These are phyloP conservation scores for Cephus rjabovi DNA, from an alignment of 2,888 invertebrate genomes.

Conservation along the genomic window DNA sequence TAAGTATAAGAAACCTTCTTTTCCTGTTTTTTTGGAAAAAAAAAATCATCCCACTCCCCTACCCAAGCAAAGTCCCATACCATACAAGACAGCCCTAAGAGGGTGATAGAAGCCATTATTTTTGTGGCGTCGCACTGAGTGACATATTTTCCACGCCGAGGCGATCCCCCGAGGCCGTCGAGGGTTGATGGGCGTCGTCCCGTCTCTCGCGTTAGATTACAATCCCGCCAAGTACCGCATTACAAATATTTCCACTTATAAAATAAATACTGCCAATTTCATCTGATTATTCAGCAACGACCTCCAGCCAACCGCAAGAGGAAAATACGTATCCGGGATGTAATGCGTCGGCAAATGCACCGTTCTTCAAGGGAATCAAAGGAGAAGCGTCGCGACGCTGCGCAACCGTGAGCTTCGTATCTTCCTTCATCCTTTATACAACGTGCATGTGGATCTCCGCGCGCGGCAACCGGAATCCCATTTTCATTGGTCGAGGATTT, in stretches of 20 bases:
- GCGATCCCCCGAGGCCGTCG: neutral
- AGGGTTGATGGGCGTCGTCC: neutral
- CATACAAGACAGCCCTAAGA: neutral
- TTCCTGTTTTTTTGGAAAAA: neutral
- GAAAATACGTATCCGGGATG: neutral
- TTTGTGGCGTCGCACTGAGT: neutral
- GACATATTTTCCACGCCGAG: neutral
- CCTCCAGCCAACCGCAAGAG: neutral
- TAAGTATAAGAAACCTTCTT: neutral
- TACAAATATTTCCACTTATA: neutral
- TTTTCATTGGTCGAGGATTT: constrained; percentile 41
- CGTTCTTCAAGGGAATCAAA: neutral
- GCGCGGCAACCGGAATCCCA: constrained; percentile 51
- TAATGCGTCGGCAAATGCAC: neutral
- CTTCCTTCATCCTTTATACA: neutral
- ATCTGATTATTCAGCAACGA: neutral
- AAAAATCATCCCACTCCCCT: neutral
- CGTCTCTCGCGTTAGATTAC: neutral
- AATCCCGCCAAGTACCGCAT: neutral
- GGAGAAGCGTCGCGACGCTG: neutral
- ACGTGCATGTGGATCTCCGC: constrained; percentile 50
- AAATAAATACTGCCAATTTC: neutral
- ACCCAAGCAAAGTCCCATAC: neutral
- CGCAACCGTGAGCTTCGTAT: neutral
- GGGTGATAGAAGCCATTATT: neutral